A percentile compares a stretch with the other conserved stretches of the same genome.
Conservation (phyloP, 2,888 invertebrate species). For the Norana najaformis region DNA sequence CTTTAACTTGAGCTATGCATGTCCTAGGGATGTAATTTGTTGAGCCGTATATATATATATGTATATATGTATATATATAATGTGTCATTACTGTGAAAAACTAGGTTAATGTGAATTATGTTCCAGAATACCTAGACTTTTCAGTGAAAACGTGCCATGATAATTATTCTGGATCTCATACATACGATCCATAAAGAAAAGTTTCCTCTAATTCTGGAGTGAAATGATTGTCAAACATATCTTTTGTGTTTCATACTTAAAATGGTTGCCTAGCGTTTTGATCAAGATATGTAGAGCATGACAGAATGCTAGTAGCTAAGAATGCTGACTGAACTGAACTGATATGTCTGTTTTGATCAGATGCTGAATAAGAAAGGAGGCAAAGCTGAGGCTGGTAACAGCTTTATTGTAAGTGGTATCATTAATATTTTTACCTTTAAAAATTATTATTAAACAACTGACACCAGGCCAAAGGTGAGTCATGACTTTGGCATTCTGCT, state of each 20-base stretch:
- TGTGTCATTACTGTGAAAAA: not conserved
- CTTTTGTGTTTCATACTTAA: not conserved
- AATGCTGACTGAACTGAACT: not conserved
- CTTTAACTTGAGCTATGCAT: too few species aligned
- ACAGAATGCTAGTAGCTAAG: not conserved
- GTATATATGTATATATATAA: not conserved
- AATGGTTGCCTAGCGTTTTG: not conserved
- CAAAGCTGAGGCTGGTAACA: not conserved
- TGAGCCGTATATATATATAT: too few species aligned
- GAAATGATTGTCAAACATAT: too few species aligned
- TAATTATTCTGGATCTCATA: not conserved
- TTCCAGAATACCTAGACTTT: not conserved
- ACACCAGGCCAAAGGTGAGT: too few species aligned
- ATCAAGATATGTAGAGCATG: not conserved
- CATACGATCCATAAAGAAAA: not conserved
- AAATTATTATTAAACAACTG: too few species aligned
- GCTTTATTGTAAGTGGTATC: not conserved
- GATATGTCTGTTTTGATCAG: conserved; percentile 15
- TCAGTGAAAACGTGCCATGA: not conserved
- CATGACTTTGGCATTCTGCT: too few species aligned
- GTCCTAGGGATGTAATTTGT: too few species aligned
- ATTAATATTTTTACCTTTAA: not conserved
- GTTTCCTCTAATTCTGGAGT: not conserved
- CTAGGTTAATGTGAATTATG: not conserved
- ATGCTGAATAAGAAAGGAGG: conserved; percentile 22